These are phyloP conservation scores for Amphimedon queenslandica DNA, from an alignment of 37 sponge, comb jelly and placozoan species.

Conservation along the genomic window DNA sequence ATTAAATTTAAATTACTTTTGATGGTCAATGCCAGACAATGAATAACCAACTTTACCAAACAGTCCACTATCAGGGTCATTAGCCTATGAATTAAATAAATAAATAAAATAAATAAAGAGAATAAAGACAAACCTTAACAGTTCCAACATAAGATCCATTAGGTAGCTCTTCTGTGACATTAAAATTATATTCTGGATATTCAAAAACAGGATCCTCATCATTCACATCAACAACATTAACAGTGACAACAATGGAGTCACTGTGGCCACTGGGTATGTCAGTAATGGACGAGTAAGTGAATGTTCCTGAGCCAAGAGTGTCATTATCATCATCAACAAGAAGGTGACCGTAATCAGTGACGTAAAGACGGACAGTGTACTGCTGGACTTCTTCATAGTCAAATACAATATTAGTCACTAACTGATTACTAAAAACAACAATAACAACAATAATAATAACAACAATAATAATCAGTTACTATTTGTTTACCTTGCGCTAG, in stretches of 20 bases:
- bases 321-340: not conserved
- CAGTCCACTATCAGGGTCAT: not conserved
- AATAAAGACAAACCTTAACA: not conserved
- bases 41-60: conserved; percentile 2
- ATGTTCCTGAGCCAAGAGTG: not conserved
- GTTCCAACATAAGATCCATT: not conserved
- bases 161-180: conserved; percentile 24
- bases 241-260: conserved; percentile 1
- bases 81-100: not conserved
- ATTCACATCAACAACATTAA: conserved; percentile 28
- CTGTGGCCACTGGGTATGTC: not conserved
- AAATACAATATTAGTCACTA: not conserved
- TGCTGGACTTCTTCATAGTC: not conserved
- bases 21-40: not conserved
- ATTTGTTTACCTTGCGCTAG: not conserved
- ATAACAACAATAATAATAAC: not conserved
- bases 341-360: not conserved
- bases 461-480: not conserved
- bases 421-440: not conserved
- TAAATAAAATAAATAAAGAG: not conserved
- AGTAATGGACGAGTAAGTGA: not conserved
- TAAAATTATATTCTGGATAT: not conserved
- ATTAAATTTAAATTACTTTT: not conserved
- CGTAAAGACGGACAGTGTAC: not conserved
- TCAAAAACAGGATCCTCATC: conserved; percentile 42